These are phyloP conservation scores for Hydropotes inermis DNA, from an alignment of 2,113 vertebrate species.

Conservation along the genomic window DNA sequence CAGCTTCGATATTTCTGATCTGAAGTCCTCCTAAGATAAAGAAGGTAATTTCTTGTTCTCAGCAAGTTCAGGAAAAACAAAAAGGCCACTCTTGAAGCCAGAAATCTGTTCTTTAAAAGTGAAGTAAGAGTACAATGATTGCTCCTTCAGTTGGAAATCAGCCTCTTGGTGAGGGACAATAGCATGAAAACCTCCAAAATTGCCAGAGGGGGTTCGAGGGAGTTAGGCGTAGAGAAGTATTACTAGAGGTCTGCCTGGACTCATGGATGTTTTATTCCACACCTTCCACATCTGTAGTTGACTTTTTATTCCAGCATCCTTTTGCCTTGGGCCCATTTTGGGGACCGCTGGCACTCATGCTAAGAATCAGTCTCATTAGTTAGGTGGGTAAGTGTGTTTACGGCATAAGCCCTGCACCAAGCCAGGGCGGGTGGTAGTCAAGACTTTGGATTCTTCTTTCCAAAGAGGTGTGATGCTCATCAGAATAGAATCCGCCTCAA, in stretches of 20 bases:
- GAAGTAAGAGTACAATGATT: not conserved
- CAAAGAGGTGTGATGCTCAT: not conserved
- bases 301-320: not conserved
- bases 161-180: not conserved
- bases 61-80: constrained; percentile 1
- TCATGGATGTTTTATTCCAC: not conserved
- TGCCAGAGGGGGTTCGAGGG: not conserved
- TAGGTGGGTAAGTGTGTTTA: not conserved
- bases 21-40: not conserved
- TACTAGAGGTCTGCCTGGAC: not conserved
- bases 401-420: not conserved
- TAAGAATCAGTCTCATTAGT: not conserved
- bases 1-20: not conserved
- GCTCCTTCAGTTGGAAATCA: not conserved
- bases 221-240: not conserved
- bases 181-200: not conserved
- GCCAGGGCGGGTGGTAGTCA: not conserved
- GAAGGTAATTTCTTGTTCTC: not conserved
- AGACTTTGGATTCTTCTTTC: not conserved
- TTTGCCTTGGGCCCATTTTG: not conserved
- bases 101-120: not conserved
- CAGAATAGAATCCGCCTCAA: not conserved
- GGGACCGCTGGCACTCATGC: not conserved
- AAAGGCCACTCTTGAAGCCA: not conserved
- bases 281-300: not conserved